phyloP scores from a whole-genome alignment of 2,113 vertebrate genomes.

The Coturnix japonica region DNA sequence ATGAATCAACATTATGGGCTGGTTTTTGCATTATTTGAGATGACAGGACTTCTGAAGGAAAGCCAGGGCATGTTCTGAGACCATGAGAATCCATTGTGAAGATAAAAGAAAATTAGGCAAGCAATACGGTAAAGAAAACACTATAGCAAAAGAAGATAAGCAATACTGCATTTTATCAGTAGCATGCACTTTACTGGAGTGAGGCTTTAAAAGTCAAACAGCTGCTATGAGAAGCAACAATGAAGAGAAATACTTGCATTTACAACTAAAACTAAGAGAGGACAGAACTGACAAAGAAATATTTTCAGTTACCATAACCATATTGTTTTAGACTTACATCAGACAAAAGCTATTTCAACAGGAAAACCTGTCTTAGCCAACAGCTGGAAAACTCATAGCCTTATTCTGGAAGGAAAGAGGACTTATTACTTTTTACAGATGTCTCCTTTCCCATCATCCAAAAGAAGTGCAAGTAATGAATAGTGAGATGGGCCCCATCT shows the following conservation, averaged over 20 bases:
- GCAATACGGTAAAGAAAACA: not conserved
- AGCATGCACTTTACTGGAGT: fast-evolving
- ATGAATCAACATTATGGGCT: not conserved
- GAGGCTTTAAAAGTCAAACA: not conserved
- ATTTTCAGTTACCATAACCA: conserved; percentile 52
- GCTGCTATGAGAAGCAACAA: not conserved
- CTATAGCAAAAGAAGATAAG: not conserved
- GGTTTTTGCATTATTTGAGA: not conserved
- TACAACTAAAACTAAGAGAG: not conserved
- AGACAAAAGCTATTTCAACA: conserved; percentile 61
- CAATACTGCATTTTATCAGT: not conserved
- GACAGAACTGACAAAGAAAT: conserved; percentile 20
- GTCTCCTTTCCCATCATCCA: conserved; percentile 55
- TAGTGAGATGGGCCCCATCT: conserved; percentile 42
- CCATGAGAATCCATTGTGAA: not conserved
- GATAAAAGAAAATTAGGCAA: not conserved
- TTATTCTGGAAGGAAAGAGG: conserved; percentile 31
- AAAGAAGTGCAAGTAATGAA: conserved; percentile 28
- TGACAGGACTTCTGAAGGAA: not conserved
- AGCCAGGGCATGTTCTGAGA: not conserved
- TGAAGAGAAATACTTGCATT: conserved; percentile 15
- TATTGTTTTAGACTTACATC: conserved; percentile 62
- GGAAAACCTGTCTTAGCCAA: conserved; percentile 62
- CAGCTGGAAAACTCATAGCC: conserved; percentile 66
- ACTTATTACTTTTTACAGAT: conserved; percentile 54